Evolutionary conservation across 2,113 vertebrate genomes (phyloP), one percentile per base, ranked within the genome.

Genomic region (Serilophus lunatus): DNA sequence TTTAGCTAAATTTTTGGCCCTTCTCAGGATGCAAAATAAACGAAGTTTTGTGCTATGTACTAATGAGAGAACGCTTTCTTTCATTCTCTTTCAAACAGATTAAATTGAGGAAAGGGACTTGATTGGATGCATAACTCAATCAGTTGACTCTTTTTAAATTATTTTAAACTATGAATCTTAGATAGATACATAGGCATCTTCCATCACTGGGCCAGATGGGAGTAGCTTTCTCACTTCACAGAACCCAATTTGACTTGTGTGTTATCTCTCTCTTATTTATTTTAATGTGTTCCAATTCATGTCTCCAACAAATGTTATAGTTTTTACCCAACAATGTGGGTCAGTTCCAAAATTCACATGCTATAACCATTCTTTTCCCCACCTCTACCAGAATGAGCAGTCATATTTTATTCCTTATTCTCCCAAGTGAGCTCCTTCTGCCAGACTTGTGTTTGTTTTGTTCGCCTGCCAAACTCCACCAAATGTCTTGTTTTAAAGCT

Each of bases 401-500:
- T 92, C 51, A 0, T 92, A 36, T 83, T 93, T 94, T 93, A 86
- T 79, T 90, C 70, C 68, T 90, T 83, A 9, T 47, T 64, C 69
- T 95, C 92, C 79, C 79, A 66, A 68, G 71, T 6, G 79, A 23
- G 13, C 22, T 86, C 14, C 42, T 91, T 81, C 50, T 95, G 95
- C 87, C 95, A 95, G 69, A 82, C 60, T 92, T 91, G 54, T 92
- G 89, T 92, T 92, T 93, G 68, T 88, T 91, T 93, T 93, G 92
- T 90, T 91, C 0, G 0, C 42, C 65, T 97, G 93, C 93, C 94
- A 97, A 94, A 66, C 42, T 75, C 82, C 56, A 86, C 88, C 82
- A 96, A 96, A 95, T 95, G 88, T 91, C 76, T 85, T 93, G 75
- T 88, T 93, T 92, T 59, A 93, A 89, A 85, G 63, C 77, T 77